Conservation (phyloP, 2,113 vertebrate genomes). For the Pseudorectes ferrugineus region DNA sequence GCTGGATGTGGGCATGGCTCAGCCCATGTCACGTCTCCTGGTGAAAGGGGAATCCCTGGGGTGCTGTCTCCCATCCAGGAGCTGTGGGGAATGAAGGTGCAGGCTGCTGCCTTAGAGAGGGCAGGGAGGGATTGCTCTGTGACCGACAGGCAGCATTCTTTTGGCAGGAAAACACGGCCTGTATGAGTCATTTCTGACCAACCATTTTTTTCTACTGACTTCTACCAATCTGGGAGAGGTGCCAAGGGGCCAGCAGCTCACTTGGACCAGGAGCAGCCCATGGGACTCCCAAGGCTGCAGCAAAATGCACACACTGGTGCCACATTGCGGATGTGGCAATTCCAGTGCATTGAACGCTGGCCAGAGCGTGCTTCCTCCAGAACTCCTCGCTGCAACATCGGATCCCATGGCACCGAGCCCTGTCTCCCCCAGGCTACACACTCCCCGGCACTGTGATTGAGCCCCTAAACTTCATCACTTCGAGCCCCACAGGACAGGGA, state of each 20-base stretch:
- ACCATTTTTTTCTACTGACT: conserved; percentile 67
- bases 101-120: conserved; percentile 15
- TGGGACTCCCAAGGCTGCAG: conserved; percentile 56
- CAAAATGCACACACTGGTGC: conserved; percentile 51
- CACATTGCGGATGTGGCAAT: conserved; percentile 65
- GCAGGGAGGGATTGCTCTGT: conserved; percentile 10
- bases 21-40: not conserved
- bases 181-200: conserved; percentile 67
- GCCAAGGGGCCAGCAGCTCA: conserved; percentile 60
- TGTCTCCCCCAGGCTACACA: not conserved
- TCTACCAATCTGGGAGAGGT: conserved; percentile 58
- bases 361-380: not conserved
- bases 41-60: not conserved
- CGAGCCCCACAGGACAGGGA: not conserved
- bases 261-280: conserved; percentile 52
- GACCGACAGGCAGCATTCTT: conserved; percentile 53
- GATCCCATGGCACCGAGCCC: not conserved
- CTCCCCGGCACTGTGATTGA: not conserved
- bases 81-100: not conserved
- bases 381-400: not conserved
- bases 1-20: not conserved
- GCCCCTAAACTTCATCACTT: conserved; percentile 36
- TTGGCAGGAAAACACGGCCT: conserved; percentile 60
- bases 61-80: not conserved
- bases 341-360: not conserved